phyloP scores from a whole-genome alignment of 2,888 invertebrate genomes.

The Caenorhabditis sp. region DNA sequence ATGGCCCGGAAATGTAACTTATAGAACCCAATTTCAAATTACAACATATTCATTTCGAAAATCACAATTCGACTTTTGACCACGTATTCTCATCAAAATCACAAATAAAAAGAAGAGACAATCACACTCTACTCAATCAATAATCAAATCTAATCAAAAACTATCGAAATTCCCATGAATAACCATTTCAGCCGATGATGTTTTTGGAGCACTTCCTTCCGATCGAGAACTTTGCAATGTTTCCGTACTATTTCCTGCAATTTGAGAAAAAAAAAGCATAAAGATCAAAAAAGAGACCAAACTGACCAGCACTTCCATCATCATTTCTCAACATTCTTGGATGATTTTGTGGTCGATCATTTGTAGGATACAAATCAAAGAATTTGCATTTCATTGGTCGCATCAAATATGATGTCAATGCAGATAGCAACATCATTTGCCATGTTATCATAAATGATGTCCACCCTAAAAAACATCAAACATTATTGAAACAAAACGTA shows the following conservation, averaged over 20 bases:
- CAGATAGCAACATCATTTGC: conserved; percentile 66
- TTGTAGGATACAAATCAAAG: conserved; percentile 32
- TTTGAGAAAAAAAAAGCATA: not conserved
- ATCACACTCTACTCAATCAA: not conserved
- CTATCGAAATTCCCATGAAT: not conserved
- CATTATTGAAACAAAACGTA: not conserved
- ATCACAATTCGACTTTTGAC: not conserved
- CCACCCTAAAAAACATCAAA: conserved; percentile 56
- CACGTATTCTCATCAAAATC: not conserved
- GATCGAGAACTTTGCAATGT: not conserved
- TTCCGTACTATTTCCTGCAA: not conserved
- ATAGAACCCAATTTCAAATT: not conserved
- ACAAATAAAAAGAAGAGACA: not conserved
- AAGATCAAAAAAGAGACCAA: not conserved
- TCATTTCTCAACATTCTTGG: conserved; percentile 35
- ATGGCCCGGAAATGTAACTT: not conserved
- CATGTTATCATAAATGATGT: conserved; percentile 66
- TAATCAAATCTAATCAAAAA: not conserved
- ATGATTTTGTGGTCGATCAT: conserved; percentile 9
- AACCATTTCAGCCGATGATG: not conserved
- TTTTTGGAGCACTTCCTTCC: not conserved
- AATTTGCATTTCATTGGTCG: conserved; percentile 55
- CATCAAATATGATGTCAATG: conserved; percentile 58
- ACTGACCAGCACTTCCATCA: conserved; percentile 6
- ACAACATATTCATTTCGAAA: not conserved